Conservation (phyloP, 2,888 invertebrate genomes). For the Pterostichus niger region DNA sequence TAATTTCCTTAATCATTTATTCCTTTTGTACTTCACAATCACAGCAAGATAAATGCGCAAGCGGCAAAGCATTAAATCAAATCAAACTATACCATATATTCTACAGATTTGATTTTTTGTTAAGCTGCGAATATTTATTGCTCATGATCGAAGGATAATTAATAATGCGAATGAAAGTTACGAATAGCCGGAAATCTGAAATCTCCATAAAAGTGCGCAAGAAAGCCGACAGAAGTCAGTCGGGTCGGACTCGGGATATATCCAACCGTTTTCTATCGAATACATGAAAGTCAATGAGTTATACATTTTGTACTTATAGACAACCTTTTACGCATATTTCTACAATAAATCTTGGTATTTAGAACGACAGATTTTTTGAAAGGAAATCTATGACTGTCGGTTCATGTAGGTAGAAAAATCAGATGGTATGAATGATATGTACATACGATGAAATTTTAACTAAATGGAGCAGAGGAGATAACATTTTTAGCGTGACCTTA, state of each 20-base stretch:
- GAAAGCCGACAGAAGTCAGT: constrained; percentile 35
- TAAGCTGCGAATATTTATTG: constrained; percentile 41
- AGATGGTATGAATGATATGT: constrained; percentile 11
- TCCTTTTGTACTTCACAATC: constrained; percentile 35
- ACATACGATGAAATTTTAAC: not conserved
- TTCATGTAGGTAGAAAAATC: constrained; percentile 35
- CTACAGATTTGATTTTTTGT: constrained; percentile 21
- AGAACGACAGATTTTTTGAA: constrained; percentile 12
- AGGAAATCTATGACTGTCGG: not conserved
- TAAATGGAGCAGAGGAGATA: not conserved
- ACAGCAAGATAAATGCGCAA: constrained; percentile 25
- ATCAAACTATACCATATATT: constrained; percentile 40
- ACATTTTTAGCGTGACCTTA: no score
- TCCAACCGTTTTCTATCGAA: constrained; percentile 45
- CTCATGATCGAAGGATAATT: constrained; percentile 58
- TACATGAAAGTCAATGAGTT: constrained; percentile 57
- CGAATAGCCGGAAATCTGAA: constrained; percentile 58
- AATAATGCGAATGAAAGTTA: constrained; percentile 62
- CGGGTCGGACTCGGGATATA: constrained; percentile 1
- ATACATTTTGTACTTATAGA: constrained; percentile 43
- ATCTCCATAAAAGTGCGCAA: constrained; percentile 38
- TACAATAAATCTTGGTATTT: constrained; percentile 38
- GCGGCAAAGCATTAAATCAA: constrained; percentile 54
- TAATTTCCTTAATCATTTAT: constrained; percentile 52
- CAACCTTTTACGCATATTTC: constrained; percentile 45